Conservation (phyloP, 1,140 invertebrate species). For the Caenorhabditis briggsae region DNA sequence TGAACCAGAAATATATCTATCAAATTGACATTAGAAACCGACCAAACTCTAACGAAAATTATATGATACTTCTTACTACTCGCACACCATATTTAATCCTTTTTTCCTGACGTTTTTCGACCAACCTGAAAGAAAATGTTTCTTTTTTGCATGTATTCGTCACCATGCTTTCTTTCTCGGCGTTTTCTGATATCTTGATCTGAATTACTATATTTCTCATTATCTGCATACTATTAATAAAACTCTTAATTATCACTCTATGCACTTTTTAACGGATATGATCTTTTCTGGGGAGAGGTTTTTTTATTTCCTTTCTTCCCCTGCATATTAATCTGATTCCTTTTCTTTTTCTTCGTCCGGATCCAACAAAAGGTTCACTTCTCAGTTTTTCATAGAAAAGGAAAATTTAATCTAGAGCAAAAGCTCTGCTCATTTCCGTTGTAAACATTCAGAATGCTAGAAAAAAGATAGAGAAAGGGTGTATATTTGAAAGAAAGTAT, state of each 20-base stretch:
- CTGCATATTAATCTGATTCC: neutral
- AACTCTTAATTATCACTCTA: too few species aligned
- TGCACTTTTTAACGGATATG: too few species aligned
- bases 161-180: neutral
- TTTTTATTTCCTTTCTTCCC: neutral
- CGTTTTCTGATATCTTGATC: neutral
- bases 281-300: too few species aligned
- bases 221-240: neutral
- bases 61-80: slow-evolving; percentile 28
- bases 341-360: neutral
- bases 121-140: neutral
- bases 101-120: slow-evolving; percentile 8
- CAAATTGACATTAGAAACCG: neutral
- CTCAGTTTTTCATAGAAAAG: too few species aligned
- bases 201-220: neutral
- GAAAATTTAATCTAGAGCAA: neutral
- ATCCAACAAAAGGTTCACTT: too few species aligned
- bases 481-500: neutral
- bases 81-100: slow-evolving; percentile 30
- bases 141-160: neutral
- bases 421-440: neutral
- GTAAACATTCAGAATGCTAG: neutral
- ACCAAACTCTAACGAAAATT: neutral
- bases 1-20: too few species aligned
- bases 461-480: neutral